Conservation (phyloP, 1,140 invertebrate species). For the Phortica variegata region DNA sequence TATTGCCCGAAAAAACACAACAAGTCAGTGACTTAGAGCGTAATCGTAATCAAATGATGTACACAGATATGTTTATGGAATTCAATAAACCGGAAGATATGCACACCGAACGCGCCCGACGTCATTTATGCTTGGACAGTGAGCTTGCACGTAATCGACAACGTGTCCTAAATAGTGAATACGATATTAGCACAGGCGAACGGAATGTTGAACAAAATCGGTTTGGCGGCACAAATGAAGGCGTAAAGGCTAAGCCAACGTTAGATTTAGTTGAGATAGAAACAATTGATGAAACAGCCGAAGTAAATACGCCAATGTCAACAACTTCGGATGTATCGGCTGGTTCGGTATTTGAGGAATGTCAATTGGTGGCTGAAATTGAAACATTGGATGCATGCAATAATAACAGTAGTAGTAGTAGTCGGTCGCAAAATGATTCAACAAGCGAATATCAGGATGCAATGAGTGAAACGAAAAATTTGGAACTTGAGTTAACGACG, state of each 20-base stretch:
- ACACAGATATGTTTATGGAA: slow-evolving; percentile 31
- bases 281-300: slow-evolving; percentile 2
- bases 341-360: neutral
- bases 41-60: slow-evolving; percentile 40
- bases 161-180: slow-evolving; percentile 33
- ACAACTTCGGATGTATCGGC: slow-evolving; percentile 39
- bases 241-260: no score
- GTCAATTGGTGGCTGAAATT: neutral
- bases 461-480: no score
- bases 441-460: no score
- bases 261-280: slow-evolving; percentile 15
- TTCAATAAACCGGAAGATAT: slow-evolving; percentile 25
- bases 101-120: slow-evolving; percentile 6
- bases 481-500: no score
- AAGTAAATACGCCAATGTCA: slow-evolving; percentile 38
- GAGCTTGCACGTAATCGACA: slow-evolving; percentile 22
- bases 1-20: slow-evolving; percentile 1
- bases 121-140: slow-evolving; percentile 17
- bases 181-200: slow-evolving; percentile 17
- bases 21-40: slow-evolving; percentile 37
- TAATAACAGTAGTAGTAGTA: no score
- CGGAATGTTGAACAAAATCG: neutral
- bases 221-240: slow-evolving; percentile 7
- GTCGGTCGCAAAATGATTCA: no score
- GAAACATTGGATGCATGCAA: neutral